These are phyloP conservation scores for Colinus virginianus DNA, from an alignment of 2,113 vertebrate genomes.

Conservation along the genomic window DNA sequence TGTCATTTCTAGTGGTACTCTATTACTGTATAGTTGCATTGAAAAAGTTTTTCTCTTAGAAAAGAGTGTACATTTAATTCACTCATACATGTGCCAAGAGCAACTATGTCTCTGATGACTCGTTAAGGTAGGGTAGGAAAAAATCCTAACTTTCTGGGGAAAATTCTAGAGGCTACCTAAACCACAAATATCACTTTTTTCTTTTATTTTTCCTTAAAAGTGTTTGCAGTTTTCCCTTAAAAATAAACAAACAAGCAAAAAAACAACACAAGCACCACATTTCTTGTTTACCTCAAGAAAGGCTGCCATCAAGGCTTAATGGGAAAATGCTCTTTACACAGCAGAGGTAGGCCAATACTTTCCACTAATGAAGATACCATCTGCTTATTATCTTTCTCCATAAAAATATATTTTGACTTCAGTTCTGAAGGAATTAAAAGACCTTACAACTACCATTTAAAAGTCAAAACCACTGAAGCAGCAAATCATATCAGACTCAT, in stretches of 20 bases:
- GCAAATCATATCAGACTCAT: constrained; percentile 2
- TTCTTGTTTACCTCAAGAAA: not conserved
- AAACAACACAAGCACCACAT: not conserved
- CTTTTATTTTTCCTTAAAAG: not conserved
- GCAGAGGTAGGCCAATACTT: not conserved
- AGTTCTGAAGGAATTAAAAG: constrained; percentile 5
- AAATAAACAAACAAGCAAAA: not conserved
- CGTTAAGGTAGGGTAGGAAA: not conserved
- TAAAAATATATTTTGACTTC: constrained; percentile 27
- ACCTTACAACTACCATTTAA: constrained; percentile 22
- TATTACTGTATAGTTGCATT: not conserved
- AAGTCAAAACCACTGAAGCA: constrained; percentile 51
- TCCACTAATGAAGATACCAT: constrained; percentile 3
- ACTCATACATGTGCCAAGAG: not conserved
- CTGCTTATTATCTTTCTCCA: constrained; percentile 19
- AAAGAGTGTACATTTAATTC: not conserved
- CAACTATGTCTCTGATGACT: not conserved
- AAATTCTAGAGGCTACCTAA: not conserved
- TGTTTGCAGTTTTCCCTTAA: not conserved
- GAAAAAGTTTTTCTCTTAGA: not conserved
- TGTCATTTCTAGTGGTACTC: not conserved
- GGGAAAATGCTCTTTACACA: not conserved
- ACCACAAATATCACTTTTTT: too few species aligned
- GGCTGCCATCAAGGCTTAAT: not conserved
- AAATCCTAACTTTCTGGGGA: accelerated